Base-by-base conservation (phyloP, 2,113 vertebrate genomes). In the Neogobius melanostomus region DNA sequence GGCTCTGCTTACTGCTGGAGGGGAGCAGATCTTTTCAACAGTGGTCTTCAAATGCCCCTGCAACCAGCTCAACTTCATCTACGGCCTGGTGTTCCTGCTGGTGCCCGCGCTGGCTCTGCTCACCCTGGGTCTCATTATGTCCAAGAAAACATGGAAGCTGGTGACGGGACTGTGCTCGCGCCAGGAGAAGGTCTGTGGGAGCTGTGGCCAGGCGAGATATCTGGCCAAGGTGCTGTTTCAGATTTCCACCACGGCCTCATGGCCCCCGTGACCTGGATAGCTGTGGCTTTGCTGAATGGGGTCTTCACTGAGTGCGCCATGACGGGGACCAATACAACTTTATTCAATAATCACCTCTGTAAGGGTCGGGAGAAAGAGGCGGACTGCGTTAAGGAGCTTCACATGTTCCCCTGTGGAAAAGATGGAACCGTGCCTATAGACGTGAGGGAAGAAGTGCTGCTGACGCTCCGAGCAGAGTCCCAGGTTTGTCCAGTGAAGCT, bases 41-140 rank as follows among this genome's bases (percentile, higher is more conserved):
- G 82, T 50, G 5, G 85, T 90, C 0, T 96, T 96, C 85, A 77
- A 49, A 21, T 95, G 95, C 56, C 95, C 95, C 5, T 95, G 95
- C 89, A 93, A 77, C 7, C 28, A 86, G 4, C 68, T 66, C 65
- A 97, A 93, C 72, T 62, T 83, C 11, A 0, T 69, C 0, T 96
- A 95, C 0, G 93, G 94, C 7, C 52, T 81, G 4, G 79, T 89
- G 47, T 97, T 95, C 73, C 79, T 98, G 56, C 6, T 93, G 11
- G 91, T 87, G 1, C 96, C 95, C 0, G 94, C 94, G 8, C 68
- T 95, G 0, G 63, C 81, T 0, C 88, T 98, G 36, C 86, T 94
- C 45, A 66, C 95, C 11, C 48, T 96, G 0, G 82, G 95, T 17
- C 91, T 64, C 49, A 48, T 87, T 67, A 7, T 93, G 8, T 94